Evolutionary conservation across 1,140 invertebrate species (phyloP), one percentile per base, ranked within the genome.

Genomic region (Drosophila aff.): DNA sequence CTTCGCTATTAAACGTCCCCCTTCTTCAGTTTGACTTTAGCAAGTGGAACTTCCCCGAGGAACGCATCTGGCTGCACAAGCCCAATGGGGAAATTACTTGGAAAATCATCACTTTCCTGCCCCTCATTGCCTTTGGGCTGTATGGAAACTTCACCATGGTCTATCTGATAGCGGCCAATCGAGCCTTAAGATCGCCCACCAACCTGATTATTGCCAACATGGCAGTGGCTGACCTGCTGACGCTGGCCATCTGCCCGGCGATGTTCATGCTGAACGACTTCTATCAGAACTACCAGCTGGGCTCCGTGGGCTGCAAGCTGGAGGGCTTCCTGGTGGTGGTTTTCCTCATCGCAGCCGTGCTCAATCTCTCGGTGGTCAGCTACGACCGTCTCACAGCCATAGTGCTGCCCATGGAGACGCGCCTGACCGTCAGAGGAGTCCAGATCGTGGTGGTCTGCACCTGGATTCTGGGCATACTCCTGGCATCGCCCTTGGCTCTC

Each of bases 191-290:
- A 64, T 96, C 96, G n/a, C 95, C 96, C 0, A 96, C 96, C 4
- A 97, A 98, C 93, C 93, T 96, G 33, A 94, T 97, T 26, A 96
- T 98, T 11, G 95, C 96, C 31, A 97, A 97, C 78, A 95, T 98
- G 94, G 96, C 97, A 0, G 80, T 96, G 4, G 96, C 96, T 0
- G 97, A 98, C 92, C 93, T 97, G 4, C 85, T 96, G 1, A 97
- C 95, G 0, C 93, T 97, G n/a, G 66, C 97, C 4, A 93, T 97
- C 10, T 96, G 96, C 61, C 96, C 96, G 0, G 95, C 95, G 93
- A 95, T 96, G 81, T 95, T 96, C 86, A 92, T 97, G 31, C 94
- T 95, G 6, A 93, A 95, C 36, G 96, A 97, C 91, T 95, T 96
- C 66, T 96, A 95, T 84, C 96, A 97, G 92, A 96, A 96, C 81